These are phyloP conservation scores for Rhombomys opimus DNA, from an alignment of 2,113 vertebrate genomes.

Conservation along the genomic window DNA sequence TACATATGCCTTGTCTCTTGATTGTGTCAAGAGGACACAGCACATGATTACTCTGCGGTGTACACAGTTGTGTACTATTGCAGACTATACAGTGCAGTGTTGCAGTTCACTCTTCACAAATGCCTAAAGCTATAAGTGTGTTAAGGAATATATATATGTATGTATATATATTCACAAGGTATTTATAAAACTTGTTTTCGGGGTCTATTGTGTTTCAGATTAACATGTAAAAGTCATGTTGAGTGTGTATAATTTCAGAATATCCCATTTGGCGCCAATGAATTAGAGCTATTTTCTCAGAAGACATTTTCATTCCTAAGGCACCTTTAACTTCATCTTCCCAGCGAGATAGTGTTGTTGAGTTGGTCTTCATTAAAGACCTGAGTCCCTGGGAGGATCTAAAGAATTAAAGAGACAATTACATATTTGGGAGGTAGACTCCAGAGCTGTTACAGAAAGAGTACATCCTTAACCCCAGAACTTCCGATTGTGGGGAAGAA, in stretches of 20 bases:
- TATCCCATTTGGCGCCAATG: constrained; percentile 4
- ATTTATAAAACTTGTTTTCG: constrained; percentile 18
- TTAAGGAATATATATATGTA: background rate
- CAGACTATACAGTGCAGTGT: background rate
- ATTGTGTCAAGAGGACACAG: background rate
- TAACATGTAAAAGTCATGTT: constrained; percentile 8
- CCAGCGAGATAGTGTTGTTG: background rate
- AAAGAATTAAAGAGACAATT: constrained; percentile 6
- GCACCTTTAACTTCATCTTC: constrained; percentile 18
- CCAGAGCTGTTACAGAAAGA: background rate
- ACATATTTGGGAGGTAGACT: background rate
- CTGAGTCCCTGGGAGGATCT: background rate
- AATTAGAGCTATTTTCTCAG: constrained; percentile 1
- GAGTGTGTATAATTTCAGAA: constrained; percentile 37
- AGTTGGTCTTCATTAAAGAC: background rate
- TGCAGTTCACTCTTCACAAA: background rate
- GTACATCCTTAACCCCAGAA: background rate
- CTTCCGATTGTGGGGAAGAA: background rate
- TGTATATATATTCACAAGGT: background rate
- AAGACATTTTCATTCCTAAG: constrained; percentile 2
- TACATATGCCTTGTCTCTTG: background rate
- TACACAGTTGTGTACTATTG: background rate
- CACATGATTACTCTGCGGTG: too few species aligned
- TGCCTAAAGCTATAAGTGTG: background rate
- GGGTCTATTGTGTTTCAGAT: constrained; percentile 46